A percentile compares a stretch with the other conserved stretches of the same genome.
These are phyloP conservation scores for Larimichthys crocea DNA, from an alignment of 2,113 vertebrate genomes.

Conservation along the genomic window DNA sequence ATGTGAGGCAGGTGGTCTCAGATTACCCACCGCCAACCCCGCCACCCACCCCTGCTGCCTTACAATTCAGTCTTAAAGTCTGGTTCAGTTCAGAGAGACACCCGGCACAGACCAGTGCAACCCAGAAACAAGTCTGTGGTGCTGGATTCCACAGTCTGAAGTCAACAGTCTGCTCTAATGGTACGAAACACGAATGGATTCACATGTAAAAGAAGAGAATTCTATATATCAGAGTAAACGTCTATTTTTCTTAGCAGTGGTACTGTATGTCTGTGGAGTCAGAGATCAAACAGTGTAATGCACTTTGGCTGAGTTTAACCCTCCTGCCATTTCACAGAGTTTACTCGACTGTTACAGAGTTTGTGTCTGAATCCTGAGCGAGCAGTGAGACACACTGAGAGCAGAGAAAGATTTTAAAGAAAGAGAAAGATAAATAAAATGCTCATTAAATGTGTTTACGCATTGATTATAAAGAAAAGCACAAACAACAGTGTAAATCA, in stretches of 20 bases:
- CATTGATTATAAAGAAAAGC: background rate
- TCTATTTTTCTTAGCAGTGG: constrained; percentile 9
- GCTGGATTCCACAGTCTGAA: background rate
- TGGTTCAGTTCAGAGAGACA: background rate
- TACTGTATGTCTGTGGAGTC: constrained; percentile 7
- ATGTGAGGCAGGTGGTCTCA: constrained; percentile 1
- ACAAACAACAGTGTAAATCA: too few species aligned
- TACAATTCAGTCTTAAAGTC: background rate
- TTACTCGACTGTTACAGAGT: background rate
- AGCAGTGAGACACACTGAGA: background rate
- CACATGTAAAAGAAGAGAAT: background rate
- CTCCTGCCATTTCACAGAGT: background rate
- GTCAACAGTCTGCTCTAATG: background rate
- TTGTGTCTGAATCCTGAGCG: background rate
- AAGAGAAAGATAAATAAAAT: background rate
- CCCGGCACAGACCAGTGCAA: background rate
- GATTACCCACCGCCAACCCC: too few species aligned
- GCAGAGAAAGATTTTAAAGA: background rate
- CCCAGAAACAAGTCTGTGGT: background rate
- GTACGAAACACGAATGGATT: background rate
- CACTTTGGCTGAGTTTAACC: constrained; percentile 6
- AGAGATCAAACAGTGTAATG: background rate
- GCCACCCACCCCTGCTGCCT: background rate
- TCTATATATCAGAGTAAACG: background rate
- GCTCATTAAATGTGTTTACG: background rate